Conservation (phyloP, 2,797 vertebrate genomes). For the Spinibarbus caldwelli region DNA sequence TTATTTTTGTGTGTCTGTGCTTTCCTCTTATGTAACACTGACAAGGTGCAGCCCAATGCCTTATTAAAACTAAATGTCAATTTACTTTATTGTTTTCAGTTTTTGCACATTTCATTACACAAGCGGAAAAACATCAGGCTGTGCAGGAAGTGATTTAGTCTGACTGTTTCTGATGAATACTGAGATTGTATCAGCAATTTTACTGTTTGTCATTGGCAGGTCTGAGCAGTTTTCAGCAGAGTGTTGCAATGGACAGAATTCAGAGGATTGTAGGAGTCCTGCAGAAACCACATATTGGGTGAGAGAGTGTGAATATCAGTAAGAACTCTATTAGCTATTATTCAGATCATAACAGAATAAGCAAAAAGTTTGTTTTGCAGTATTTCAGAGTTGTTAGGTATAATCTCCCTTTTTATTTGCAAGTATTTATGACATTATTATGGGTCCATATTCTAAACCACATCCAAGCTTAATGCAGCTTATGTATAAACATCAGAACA, state of each 20-base stretch:
- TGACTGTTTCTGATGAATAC: slow-evolving; percentile 15
- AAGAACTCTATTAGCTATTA: neutral
- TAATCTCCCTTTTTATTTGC: neutral
- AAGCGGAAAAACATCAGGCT: too few relatives aligned
- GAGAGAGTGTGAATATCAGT: slow-evolving; percentile 63
- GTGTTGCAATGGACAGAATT: slow-evolving; percentile 93
- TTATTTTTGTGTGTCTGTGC: neutral
- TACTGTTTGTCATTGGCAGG: slow-evolving; percentile 79
- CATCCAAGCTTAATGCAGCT: neutral
- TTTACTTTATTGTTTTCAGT: neutral
- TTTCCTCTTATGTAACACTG: neutral
- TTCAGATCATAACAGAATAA: neutral
- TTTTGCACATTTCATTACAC: neutral
- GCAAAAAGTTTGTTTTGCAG: neutral
- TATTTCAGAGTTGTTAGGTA: neutral
- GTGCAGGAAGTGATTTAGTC: slow-evolving; percentile 11
- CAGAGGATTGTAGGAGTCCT: slow-evolving; percentile 93
- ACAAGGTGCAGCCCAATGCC: neutral
- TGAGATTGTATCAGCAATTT: neutral
- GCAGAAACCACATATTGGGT: slow-evolving; percentile 91
- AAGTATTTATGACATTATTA: neutral
- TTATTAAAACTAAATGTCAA: neutral
- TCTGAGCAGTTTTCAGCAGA: slow-evolving; percentile 93
- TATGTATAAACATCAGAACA: neutral
- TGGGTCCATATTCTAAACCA: neutral